Evolutionary conservation across 2,888 invertebrate genomes (phyloP).

Genomic region (Anthophora plumipes): DNA sequence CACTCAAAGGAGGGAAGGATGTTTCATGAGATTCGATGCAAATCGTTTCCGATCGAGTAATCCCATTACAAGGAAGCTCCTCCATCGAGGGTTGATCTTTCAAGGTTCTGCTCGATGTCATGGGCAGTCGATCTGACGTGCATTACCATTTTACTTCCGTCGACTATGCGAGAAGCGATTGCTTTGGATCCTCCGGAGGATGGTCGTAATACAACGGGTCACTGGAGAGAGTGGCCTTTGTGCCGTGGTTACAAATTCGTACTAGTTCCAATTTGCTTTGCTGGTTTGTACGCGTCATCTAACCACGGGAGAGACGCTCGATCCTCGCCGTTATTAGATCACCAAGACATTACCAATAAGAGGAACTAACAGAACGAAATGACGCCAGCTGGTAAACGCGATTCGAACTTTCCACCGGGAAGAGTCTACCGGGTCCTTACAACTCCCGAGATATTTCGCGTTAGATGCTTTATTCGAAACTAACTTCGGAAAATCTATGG

Average conservation of each 20-base stretch:
- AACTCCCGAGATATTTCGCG: not conserved
- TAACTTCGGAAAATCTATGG: not conserved
- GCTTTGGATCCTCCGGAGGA: conserved; percentile 33
- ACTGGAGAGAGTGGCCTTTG: conserved; percentile 50
- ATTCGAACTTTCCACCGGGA: not conserved
- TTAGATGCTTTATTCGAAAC: not conserved
- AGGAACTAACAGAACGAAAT: not conserved
- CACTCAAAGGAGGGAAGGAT: not conserved
- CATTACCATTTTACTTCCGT: conserved; percentile 40
- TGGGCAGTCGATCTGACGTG: conserved; percentile 41
- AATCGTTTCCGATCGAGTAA: not conserved
- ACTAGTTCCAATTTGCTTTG: conserved; percentile 57
- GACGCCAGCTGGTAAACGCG: not conserved
- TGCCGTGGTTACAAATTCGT: conserved; percentile 45
- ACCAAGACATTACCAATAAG: conserved; percentile 13
- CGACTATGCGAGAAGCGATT: conserved; percentile 52
- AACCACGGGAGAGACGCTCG: conserved; percentile 1
- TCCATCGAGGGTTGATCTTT: not conserved
- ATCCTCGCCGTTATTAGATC: conserved; percentile 40
- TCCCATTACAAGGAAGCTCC: not conserved
- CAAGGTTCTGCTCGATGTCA: not conserved
- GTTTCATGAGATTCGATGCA: not conserved
- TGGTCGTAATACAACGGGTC: conserved; percentile 26
- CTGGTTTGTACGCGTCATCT: conserved; percentile 30
- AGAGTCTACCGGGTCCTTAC: not conserved